Conservation (phyloP, 2,888 invertebrate genomes). For the Hemithea aestivaria region DNA sequence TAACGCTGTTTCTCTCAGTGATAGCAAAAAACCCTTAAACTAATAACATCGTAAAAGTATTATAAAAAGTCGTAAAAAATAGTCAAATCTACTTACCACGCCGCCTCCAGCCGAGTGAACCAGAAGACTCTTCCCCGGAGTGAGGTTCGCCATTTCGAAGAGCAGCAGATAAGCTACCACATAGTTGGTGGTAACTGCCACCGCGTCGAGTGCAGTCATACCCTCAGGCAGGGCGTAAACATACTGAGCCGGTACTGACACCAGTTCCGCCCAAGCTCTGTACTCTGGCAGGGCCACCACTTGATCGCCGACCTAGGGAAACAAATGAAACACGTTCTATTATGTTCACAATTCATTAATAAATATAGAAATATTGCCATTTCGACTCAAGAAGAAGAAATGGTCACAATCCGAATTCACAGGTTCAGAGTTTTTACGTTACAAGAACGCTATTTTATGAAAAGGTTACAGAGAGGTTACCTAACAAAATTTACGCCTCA, state of each 20-base stretch:
- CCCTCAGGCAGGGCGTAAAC: constrained; percentile 88
- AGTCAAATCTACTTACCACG: constrained; percentile 93
- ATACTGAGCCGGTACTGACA: constrained; percentile 87
- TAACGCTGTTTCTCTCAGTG: no score
- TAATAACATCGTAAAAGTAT: no score
- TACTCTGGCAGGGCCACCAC: constrained; percentile 92
- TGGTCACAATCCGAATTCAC: no score
- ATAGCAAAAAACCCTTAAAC: no score
- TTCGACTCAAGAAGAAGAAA: no score
- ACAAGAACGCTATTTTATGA: no score
- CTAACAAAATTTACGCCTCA: no score
- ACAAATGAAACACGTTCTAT: background rate
- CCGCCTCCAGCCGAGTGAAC: constrained; percentile 93
- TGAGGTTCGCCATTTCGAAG: constrained; percentile 89
- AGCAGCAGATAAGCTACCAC: constrained; percentile 91
- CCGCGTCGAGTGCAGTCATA: constrained; percentile 88
- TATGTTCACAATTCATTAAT: no score
- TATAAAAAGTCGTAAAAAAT: no score
- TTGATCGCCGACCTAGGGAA: constrained; percentile 84
- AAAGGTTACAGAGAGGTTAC: no score
- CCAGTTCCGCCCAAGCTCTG: constrained; percentile 92
- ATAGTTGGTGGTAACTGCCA: constrained; percentile 91
- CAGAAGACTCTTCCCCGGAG: constrained; percentile 88
- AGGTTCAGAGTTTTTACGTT: no score
- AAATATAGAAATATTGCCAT: no score